Evolutionary conservation across 2,797 vertebrate species (phyloP).

Genomic region (Alectoris magna): DNA sequence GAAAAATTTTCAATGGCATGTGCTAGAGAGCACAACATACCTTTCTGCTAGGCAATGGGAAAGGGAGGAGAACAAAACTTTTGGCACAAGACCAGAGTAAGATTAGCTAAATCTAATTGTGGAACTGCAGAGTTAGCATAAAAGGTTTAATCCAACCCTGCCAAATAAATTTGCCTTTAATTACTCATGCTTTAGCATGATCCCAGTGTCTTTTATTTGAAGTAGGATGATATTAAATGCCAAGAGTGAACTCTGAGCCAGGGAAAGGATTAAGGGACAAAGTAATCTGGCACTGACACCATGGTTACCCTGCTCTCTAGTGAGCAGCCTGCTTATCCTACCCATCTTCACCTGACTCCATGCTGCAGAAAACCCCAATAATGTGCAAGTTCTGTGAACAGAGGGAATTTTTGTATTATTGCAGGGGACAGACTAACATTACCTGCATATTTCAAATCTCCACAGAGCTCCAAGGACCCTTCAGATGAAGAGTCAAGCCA

Average conservation of each 20-base stretch:
- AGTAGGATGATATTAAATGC: conserved; percentile 13
- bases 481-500: conserved; percentile 84
- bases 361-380: neutral
- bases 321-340: neutral
- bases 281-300: neutral
- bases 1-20: neutral
- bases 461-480: conserved; percentile 87
- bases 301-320: neutral
- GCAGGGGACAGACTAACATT: neutral
- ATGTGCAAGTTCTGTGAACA: neutral
- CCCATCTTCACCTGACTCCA: neutral
- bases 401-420: neutral
- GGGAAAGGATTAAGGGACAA: neutral
- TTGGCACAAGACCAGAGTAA: neutral
- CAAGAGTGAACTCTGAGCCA: neutral
- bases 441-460: conserved; percentile 12
- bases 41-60: conserved; percentile 15
- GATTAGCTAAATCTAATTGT: conserved; percentile 47
- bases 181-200: conserved; percentile 22
- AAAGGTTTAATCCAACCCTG: conserved; percentile 43
- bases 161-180: conserved; percentile 50
- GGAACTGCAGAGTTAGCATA: conserved; percentile 46
- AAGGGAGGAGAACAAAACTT: conserved; percentile 26
- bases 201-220: conserved; percentile 7
- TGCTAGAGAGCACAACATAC: neutral